Evolutionary conservation across 2,888 invertebrate species (phyloP), one percentile per base, ranked within the genome.

Genomic region (Rhorus exstirpatorius): DNA sequence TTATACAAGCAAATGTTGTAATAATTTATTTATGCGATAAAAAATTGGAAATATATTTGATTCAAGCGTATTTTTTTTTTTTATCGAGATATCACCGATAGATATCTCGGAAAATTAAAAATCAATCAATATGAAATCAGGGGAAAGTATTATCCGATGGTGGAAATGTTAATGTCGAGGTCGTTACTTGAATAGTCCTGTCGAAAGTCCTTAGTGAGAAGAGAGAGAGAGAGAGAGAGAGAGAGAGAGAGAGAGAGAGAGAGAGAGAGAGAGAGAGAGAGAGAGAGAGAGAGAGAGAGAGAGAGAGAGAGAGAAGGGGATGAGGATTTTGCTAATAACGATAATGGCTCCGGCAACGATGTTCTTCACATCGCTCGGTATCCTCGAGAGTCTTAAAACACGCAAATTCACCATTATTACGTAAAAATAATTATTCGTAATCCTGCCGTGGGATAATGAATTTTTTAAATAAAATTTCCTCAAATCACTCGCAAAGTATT

Each of bases 181-280:
- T 78, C 72, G 72, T 81, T 74, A 68, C 31, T 61, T 55, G 77
- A 68, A 81, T 81, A 46, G 31, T 67, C 61, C 60, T 44, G 53
- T 55, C 63, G 19, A 63, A 31, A 65, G 63, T 14, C 31, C 55
- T 17, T 21, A 19, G 60, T 26, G 61, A 19, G 44, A n/a, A 46
- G 46, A 12, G 58, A 26, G 35, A 60, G 26, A 44, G 46, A 38
- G 53, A 74, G 55, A 24, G 61, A 41, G 41, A 41, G 49, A 14
- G 49, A 12, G 44, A 53, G 35, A 21, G 38, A 31, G 44, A n/a
- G 41, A 51, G 21, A 41, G 4, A 46, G n/a, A 46, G n/a, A 49
- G 19, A n/a, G 46, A n/a, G 17, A 7, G 12, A 14, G 0, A 14
- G 12, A 14, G 46, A 46, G 4, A 14, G 14, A 14, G 44, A 8